Conservation (phyloP, 2,113 vertebrate genomes). For the Paedocypris sp. region DNA sequence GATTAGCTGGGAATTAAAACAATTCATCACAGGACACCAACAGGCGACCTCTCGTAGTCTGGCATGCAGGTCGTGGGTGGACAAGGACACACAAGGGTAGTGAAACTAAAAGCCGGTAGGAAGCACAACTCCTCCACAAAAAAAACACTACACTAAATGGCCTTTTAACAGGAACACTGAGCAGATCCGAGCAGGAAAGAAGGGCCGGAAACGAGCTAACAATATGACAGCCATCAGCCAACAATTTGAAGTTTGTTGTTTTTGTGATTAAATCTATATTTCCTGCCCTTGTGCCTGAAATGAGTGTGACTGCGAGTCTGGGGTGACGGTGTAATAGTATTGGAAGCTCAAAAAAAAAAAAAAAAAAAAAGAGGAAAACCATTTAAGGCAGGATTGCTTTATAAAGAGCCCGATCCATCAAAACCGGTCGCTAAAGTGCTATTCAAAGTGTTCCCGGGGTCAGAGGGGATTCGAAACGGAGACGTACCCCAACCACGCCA, state of each 20-base stretch:
- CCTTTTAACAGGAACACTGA: not conserved
- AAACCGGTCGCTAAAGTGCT: conserved; percentile 30
- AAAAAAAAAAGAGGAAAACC: not conserved
- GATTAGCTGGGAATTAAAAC: conserved; percentile 1
- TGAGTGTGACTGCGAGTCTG: not conserved
- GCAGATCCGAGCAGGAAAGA: not conserved
- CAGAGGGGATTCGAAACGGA: conserved; percentile 3
- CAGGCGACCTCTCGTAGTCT: not conserved
- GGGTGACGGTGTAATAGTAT: not conserved
- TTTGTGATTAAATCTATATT: conserved; percentile 36
- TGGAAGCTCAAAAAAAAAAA: too few relatives aligned
- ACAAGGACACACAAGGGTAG: conserved; percentile 3
- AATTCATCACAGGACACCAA: conserved; percentile 18
- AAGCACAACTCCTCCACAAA: conserved; percentile 19
- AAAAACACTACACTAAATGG: not conserved
- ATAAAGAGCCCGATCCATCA: conserved; percentile 8
- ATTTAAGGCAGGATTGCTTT: not conserved
- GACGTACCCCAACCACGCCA: conserved; percentile 32
- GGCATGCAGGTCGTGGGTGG: conserved; percentile 12
- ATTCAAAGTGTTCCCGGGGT: conserved; percentile 34
- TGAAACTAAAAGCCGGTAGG: conserved; percentile 22
- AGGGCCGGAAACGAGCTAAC: not conserved
- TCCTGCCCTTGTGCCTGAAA: conserved; percentile 12
- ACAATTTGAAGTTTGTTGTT: conserved; percentile 21
- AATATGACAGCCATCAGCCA: conserved; percentile 14